These are phyloP conservation scores for Maylandia zebra DNA, from an alignment of 2,113 vertebrate genomes.

Conservation along the genomic window DNA sequence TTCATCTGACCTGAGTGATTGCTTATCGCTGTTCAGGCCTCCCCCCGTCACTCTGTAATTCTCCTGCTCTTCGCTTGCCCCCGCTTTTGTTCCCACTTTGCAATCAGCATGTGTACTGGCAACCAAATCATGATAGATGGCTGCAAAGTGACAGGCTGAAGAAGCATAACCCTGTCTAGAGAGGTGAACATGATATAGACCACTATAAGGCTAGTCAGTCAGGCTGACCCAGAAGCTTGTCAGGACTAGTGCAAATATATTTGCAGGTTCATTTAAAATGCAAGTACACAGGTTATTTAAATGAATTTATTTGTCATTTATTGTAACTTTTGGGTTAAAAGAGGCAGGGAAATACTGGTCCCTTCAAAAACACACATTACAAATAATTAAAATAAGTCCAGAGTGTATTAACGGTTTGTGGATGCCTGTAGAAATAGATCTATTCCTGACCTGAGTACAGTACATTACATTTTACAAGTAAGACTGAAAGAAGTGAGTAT, in stretches of 20 bases:
- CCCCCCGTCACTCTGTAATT: conserved; percentile 9
- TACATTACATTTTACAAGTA: background rate
- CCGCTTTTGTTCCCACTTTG: conserved; percentile 30
- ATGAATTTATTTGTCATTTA: background rate
- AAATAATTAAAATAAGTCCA: background rate
- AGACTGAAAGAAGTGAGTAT: rapidly evolving
- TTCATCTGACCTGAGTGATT: background rate
- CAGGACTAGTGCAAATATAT: background rate
- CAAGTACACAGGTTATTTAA: background rate
- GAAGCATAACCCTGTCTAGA: background rate
- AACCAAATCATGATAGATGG: conserved; percentile 46
- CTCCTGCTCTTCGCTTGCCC: background rate
- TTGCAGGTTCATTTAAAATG: background rate
- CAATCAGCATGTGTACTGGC: conserved; percentile 38
- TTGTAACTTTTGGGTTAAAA: background rate
- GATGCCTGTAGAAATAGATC: background rate
- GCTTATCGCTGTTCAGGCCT: background rate
- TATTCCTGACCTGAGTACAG: background rate
- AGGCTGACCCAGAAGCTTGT: background rate
- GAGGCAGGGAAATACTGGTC: background rate
- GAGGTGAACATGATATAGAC: background rate
- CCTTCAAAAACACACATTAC: background rate
- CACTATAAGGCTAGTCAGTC: background rate
- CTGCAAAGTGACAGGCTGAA: background rate
- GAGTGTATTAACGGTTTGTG: background rate